Evolutionary conservation across 2,113 vertebrate genomes (phyloP).

Genomic region (Anser brachyrhynchus): DNA sequence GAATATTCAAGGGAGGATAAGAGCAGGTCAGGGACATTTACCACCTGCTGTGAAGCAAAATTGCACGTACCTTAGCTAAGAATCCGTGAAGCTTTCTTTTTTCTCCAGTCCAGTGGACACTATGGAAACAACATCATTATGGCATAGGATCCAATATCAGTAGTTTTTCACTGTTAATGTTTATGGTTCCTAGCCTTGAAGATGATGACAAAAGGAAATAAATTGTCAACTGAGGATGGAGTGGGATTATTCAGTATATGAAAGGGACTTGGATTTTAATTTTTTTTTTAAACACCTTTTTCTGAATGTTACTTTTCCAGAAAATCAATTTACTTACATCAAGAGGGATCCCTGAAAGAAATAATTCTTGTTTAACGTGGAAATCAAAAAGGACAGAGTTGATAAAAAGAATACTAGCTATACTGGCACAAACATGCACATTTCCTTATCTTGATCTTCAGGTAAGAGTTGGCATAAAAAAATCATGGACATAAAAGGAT

Average conservation of each 20-base stretch:
- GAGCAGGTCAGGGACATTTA: not conserved
- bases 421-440: not conserved
- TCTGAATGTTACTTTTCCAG: not conserved
- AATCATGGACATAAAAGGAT: not conserved
- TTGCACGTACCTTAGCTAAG: fast-evolving
- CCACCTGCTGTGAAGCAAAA: not conserved
- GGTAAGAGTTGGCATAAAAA: not conserved
- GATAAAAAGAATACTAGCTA: not conserved
- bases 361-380: not conserved
- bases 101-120: not conserved
- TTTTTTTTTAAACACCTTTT: not conserved
- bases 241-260: not conserved
- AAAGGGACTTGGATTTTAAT: not conserved
- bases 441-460: not conserved
- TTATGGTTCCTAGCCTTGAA: not conserved
- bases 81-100: not conserved
- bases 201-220: not conserved
- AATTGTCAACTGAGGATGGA: not conserved
- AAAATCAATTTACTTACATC: not conserved
- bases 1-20: not conserved
- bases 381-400: not conserved
- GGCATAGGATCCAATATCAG: not conserved
- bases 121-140: not conserved
- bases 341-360: not conserved
- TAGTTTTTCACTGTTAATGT: not conserved